Conservation (phyloP, 2,113 vertebrate species). For the Conger conger region DNA sequence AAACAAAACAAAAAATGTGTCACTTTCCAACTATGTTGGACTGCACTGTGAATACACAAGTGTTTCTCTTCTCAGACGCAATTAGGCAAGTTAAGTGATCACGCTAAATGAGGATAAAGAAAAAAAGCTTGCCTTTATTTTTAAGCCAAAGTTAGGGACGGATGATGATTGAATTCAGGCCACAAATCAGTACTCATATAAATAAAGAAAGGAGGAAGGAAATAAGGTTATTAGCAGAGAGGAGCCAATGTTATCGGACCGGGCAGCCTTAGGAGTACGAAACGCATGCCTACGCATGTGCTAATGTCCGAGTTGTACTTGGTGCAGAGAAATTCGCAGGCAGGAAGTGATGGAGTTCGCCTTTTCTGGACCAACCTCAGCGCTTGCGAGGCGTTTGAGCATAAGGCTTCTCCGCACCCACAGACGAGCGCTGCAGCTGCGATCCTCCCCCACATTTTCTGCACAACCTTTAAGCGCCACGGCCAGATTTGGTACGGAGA, state of each 20-base stretch:
- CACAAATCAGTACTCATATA: too few species aligned
- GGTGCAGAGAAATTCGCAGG: not conserved
- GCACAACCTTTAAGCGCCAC: slow-evolving; percentile 56
- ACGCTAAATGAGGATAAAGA: not conserved
- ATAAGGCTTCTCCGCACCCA: slow-evolving; percentile 67
- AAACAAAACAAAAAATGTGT: too few species aligned
- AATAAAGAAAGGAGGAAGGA: too few species aligned
- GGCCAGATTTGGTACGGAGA: slow-evolving; percentile 48
- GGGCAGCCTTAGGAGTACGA: slow-evolving; percentile 27
- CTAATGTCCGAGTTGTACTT: not conserved
- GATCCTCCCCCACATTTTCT: slow-evolving; percentile 59
- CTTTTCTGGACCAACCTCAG: slow-evolving; percentile 35
- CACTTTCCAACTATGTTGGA: not conserved
- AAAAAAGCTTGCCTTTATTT: too few species aligned
- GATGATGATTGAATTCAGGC: too few species aligned
- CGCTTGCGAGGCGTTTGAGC: slow-evolving; percentile 54
- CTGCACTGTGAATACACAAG: not conserved
- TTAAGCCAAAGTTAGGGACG: too few species aligned
- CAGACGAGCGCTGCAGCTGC: slow-evolving; percentile 59
- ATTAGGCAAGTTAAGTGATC: not conserved
- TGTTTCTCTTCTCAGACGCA: not conserved
- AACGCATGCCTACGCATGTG: not conserved
- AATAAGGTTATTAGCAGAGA: not conserved
- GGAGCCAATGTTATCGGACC: slow-evolving; percentile 25
- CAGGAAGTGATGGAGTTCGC: slow-evolving; percentile 29